Conservation (phyloP, 1,140 invertebrate species). For the Macrobrachium rosenbergii region DNA sequence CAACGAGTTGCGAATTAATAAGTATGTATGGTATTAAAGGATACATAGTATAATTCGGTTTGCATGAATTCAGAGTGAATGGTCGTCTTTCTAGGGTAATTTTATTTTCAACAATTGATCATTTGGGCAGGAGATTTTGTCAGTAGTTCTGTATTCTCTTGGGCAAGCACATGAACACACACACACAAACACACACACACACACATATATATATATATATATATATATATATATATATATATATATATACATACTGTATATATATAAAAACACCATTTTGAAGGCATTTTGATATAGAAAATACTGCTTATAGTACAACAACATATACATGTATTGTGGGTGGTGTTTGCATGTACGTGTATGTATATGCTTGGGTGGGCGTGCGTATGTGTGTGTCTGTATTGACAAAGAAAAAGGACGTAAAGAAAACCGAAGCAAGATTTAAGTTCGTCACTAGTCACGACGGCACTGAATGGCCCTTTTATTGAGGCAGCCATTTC, state of each 20-base stretch:
- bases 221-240: constrained; percentile 7
- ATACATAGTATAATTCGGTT: too few species aligned
- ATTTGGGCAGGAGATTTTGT: not conserved
- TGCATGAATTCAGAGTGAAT: too few species aligned
- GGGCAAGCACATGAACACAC: not conserved
- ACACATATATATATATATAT: not conserved
- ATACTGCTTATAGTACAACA: too few species aligned
- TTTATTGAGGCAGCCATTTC: too few species aligned
- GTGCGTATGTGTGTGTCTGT: not conserved
- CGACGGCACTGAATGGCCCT: too few species aligned
- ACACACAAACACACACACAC: not conserved
- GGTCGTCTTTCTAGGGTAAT: too few species aligned
- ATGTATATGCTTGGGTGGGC: not conserved
- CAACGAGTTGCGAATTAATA: too few species aligned
- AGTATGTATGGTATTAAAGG: too few species aligned
- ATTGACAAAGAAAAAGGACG: too few species aligned
- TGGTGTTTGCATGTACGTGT: not conserved
- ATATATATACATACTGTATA: too few species aligned
- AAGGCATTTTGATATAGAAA: not conserved
- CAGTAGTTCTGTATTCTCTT: not conserved
- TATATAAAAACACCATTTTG: not conserved
- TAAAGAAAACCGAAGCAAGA: too few species aligned
- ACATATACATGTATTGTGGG: too few species aligned
- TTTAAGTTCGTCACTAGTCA: not conserved
- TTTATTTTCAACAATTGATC: not conserved